Evolutionary conservation across 2,113 vertebrate species (phyloP).

Genomic region (Rhea pennata): DNA sequence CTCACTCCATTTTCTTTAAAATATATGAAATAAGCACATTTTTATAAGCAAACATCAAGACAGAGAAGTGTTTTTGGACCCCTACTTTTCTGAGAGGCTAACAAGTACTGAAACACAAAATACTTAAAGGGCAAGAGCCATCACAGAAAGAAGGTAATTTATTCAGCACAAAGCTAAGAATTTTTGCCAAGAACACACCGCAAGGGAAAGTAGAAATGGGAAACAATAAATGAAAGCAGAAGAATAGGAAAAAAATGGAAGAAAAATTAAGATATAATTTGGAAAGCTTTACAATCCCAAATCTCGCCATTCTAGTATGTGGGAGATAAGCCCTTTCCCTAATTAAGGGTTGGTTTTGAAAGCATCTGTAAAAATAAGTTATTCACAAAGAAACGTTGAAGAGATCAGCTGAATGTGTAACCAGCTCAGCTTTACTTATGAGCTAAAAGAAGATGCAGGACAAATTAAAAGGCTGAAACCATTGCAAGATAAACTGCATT

Average conservation of each 20-base stretch:
- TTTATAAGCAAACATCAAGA: too few relatives aligned
- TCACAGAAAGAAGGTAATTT: not conserved
- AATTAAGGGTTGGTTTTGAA: not conserved
- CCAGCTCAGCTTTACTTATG: not conserved
- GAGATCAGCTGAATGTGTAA: not conserved
- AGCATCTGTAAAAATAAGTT: not conserved
- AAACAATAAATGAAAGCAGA: not conserved
- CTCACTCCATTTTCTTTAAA: too few relatives aligned
- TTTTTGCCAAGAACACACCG: not conserved
- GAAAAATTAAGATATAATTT: not conserved
- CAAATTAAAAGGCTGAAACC: not conserved
- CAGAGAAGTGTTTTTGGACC: too few relatives aligned
- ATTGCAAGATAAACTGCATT: not conserved
- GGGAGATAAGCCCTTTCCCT: not conserved
- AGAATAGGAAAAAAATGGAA: not conserved
- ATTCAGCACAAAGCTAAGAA: not conserved
- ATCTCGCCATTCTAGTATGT: rapidly evolving
- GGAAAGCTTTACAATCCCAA: not conserved
- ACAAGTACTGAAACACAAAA: not conserved
- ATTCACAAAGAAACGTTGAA: not conserved
- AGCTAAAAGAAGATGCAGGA: not conserved
- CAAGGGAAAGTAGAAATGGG: not conserved
- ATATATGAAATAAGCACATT: too few relatives aligned
- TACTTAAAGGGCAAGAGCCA: not conserved
- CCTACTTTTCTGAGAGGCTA: not conserved